Base-by-base conservation (phyloP, 2,113 vertebrate species). In the Hymenochirus boettgeri region DNA sequence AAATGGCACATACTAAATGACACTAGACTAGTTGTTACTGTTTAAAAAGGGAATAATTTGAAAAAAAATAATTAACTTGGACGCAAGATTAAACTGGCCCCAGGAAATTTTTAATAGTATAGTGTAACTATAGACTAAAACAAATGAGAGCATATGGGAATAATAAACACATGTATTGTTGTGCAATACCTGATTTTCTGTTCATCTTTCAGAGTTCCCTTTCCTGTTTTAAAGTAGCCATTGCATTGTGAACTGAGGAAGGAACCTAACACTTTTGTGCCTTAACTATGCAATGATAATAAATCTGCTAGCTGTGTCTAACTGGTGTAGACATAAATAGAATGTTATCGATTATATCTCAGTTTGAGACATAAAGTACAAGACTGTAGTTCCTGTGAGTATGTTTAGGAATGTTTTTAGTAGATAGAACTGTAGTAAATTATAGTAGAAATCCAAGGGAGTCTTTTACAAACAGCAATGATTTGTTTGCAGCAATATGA, bases 301-400 rank as follows among this genome's bases (percentile, higher is more conserved):
- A 55, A 29, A 55, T 29, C 13, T 29, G n/a, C 4, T n/a, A 18
- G 45, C 5, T 55, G 24, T 17, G 17, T 48, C 22, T 9, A 35
- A 47, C 21, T 15, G 18, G 21, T 61, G 21, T 12, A 1, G 45
- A 24, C 55, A 26, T 23, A 57, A 47, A 57, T 55, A 65, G 26
- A 25, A 31, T 19, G 24, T 57, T 50, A 57, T 65, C 22, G 19
- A 21, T 57, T 19, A 15, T 57, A 57, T 57, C 63, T 65, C 39
- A 50, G 39, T 50, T 27, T 48, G 27, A 26, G 42, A 50, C 27
- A 29, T 31, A 50, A 18, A 45, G 47, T 33, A 5, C 26, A 24
- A 47, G 52, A 12, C 39, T 29, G 17, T 57, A 57, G 62, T 57
- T 66, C 55, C 63, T 66, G 63, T 50, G 42, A 57, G 58, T 66